Percentiles rank a stretch among this genome's conserved stretches.
Conservation (phyloP, 2,113 vertebrate species). For the Meleagris gallopavo region DNA sequence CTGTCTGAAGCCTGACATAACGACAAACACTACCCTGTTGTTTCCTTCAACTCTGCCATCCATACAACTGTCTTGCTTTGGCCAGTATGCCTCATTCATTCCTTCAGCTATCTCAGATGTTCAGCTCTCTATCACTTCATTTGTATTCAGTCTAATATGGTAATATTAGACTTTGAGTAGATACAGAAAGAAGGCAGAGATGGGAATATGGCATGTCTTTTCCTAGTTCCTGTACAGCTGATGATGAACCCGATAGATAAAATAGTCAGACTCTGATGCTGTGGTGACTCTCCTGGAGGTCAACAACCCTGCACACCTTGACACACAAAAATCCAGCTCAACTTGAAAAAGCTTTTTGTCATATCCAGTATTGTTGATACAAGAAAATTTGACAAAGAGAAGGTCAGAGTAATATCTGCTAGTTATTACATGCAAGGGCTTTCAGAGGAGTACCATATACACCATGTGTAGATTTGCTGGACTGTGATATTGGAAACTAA, state of each 20-base stretch:
- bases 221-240: background rate
- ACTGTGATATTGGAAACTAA: background rate
- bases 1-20: background rate
- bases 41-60: background rate
- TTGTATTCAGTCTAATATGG: background rate
- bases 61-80: background rate
- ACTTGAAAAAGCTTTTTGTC: background rate
- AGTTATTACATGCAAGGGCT: rapidly evolving
- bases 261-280: background rate
- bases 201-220: background rate
- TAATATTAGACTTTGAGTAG: background rate
- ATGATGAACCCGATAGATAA: background rate
- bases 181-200: background rate
- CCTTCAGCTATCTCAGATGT: background rate
- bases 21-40: rapidly evolving
- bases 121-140: background rate
- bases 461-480: background rate
- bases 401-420: background rate
- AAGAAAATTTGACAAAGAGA: background rate
- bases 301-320: background rate
- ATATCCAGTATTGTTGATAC: background rate
- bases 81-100: background rate
- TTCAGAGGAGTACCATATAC: background rate
- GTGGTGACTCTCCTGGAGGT: background rate
- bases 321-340: background rate